Percentiles rank a stretch among this genome's conserved stretches.
Conservation (phyloP, 1,140 invertebrate species). For the Pogonomyrmex californicus region DNA sequence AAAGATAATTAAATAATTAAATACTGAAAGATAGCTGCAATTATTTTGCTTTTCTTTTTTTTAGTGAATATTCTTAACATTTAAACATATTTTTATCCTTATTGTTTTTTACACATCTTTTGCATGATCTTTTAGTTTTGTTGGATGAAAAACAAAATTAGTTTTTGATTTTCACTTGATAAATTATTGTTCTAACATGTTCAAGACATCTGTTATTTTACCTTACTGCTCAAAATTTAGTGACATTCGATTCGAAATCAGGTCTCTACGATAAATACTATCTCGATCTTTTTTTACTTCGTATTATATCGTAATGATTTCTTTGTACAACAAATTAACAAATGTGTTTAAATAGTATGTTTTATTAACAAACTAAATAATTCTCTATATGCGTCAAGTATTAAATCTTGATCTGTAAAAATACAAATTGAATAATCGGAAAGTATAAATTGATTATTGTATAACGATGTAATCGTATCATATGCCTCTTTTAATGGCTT, state of each 20-base stretch:
- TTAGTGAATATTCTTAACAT: not conserved
- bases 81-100: not conserved
- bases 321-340: not conserved
- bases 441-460: constrained; percentile 41
- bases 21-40: not conserved
- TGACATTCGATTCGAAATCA: not conserved
- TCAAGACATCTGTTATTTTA: not conserved
- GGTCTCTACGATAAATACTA: not conserved
- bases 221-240: not conserved
- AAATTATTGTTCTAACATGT: not conserved
- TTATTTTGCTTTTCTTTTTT: not conserved
- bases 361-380: constrained; percentile 33
- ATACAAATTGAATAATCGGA: not conserved
- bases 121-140: not conserved
- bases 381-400: not conserved
- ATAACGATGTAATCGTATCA: constrained; percentile 83
- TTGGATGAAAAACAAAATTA: not conserved
- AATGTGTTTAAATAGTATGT: constrained; percentile 18
- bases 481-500: constrained; percentile 94
- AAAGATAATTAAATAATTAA: not conserved
- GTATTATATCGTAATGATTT: not conserved
- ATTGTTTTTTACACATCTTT: constrained; percentile 3
- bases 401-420: constrained; percentile 16
- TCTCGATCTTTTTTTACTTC: not conserved
- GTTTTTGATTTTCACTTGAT: not conserved